phyloP scores from a whole-genome alignment of 1,140 invertebrate genomes.

The Pseudomyrmex cubaensis region DNA sequence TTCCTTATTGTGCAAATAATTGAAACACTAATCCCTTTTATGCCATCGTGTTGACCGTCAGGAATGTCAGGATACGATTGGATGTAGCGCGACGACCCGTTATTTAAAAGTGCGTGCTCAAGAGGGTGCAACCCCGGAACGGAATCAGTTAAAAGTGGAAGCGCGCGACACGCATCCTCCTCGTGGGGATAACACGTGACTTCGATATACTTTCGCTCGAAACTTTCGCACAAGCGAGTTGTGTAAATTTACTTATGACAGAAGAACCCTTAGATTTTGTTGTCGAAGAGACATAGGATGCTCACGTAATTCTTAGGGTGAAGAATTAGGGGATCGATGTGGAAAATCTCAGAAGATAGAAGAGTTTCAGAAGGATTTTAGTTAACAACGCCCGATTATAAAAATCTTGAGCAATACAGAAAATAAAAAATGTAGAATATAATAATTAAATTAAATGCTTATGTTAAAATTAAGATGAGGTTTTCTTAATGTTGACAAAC shows the following conservation, averaged over 20 bases:
- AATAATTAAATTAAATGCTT: too few species aligned
- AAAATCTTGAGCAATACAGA: background rate
- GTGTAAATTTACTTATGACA: slow-evolving; percentile 53
- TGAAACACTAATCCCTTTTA: slow-evolving; percentile 84
- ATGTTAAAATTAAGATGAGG: background rate
- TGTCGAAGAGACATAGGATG: background rate
- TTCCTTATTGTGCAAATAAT: slow-evolving; percentile 83
- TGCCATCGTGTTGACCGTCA: slow-evolving; percentile 77
- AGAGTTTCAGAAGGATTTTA: background rate
- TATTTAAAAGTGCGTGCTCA: slow-evolving; percentile 66
- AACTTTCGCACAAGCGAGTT: slow-evolving; percentile 5
- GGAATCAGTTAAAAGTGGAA: slow-evolving; percentile 74
- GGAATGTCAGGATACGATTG: slow-evolving; percentile 77
- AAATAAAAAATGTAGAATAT: background rate
- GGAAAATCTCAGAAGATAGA: background rate
- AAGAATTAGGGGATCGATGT: background rate
- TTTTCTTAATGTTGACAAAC: background rate
- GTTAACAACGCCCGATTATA: background rate
- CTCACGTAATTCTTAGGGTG: background rate
- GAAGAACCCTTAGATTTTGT: background rate
- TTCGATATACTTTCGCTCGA: slow-evolving; percentile 64
- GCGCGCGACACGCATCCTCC: slow-evolving; percentile 62
- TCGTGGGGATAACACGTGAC: slow-evolving; percentile 82
- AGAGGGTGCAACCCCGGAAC: slow-evolving; percentile 79
- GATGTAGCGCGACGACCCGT: slow-evolving; percentile 53